A percentile compares a stretch with the other conserved stretches of the same genome.
Evolutionary conservation across 2,113 vertebrate species (phyloP).

Genomic region (Phrynosoma blainvillii): DNA sequence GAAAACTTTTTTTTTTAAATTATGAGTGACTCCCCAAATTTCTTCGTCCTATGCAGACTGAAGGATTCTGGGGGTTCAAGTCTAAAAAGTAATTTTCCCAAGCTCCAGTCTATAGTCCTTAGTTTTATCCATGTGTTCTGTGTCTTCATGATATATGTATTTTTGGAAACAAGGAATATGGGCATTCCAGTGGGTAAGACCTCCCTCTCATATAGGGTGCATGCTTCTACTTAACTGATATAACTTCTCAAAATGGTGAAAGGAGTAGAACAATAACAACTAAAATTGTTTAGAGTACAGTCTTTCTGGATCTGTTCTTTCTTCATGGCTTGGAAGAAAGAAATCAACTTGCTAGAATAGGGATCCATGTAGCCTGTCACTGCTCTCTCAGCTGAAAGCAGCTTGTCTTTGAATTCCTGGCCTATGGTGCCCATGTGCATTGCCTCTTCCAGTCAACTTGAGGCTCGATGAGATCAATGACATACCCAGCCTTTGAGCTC

Average conservation of each 20-base stretch:
- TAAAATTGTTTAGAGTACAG: neutral
- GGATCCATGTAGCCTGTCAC: constrained; percentile 96
- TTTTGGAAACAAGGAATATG: neutral
- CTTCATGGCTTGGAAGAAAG: constrained; percentile 98
- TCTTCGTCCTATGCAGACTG: no score
- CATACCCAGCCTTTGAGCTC: constrained; percentile 81
- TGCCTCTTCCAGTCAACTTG: constrained; percentile 92
- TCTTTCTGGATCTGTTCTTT: constrained; percentile 92
- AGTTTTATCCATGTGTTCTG: neutral
- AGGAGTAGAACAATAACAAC: neutral
- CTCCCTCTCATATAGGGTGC: neutral
- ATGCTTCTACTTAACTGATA: neutral
- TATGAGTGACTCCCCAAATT: no score
- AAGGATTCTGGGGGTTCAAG: no score
- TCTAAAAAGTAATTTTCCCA: no score
- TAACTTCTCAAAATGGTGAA: neutral
- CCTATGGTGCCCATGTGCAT: constrained; percentile 96
- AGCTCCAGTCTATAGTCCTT: neutral
- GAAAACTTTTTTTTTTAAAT: no score
- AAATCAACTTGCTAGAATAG: constrained; percentile 93
- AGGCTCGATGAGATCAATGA: constrained; percentile 95
- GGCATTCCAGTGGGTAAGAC: neutral
- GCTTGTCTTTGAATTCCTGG: constrained; percentile 97
- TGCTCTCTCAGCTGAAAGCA: constrained; percentile 93
- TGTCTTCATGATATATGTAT: neutral